Evolutionary conservation across 1,140 invertebrate species (phyloP).

Genomic region (Megalonaias nervosa): DNA sequence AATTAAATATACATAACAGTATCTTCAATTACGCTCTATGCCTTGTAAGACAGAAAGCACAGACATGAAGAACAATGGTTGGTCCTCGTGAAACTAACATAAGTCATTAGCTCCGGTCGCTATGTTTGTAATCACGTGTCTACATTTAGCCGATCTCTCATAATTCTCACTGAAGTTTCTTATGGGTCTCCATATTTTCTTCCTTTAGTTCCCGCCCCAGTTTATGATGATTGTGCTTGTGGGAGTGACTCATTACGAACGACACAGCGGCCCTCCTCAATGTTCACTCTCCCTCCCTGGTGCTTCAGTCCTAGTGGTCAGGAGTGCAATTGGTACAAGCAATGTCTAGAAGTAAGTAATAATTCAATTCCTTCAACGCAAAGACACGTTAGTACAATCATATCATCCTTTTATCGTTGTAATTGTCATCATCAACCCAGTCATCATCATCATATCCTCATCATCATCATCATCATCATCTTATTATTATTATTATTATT

Average conservation of each 20-base stretch:
- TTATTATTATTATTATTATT: not conserved
- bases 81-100: too few relatives aligned
- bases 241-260: not conserved
- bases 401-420: not conserved
- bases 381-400: not conserved
- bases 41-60: too few relatives aligned
- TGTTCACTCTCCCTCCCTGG: not conserved
- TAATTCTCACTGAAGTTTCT: too few relatives aligned
- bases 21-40: too few relatives aligned
- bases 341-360: constrained; percentile 7
- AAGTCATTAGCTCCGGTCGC: too few relatives aligned
- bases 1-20: too few relatives aligned
- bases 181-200: too few relatives aligned
- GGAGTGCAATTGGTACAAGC: constrained; percentile 2
- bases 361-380: not conserved
- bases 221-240: constrained; percentile 24
- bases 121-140: too few relatives aligned
- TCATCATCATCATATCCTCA: not conserved
- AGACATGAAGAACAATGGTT: too few relatives aligned
- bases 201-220: not conserved
- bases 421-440: not conserved
- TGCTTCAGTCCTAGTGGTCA: constrained; percentile 7
- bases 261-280: too few relatives aligned
- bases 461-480: not conserved
- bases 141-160: too few relatives aligned